phyloP scores from a whole-genome alignment of 2,113 vertebrate species.

The Pantherophis guttatus region DNA sequence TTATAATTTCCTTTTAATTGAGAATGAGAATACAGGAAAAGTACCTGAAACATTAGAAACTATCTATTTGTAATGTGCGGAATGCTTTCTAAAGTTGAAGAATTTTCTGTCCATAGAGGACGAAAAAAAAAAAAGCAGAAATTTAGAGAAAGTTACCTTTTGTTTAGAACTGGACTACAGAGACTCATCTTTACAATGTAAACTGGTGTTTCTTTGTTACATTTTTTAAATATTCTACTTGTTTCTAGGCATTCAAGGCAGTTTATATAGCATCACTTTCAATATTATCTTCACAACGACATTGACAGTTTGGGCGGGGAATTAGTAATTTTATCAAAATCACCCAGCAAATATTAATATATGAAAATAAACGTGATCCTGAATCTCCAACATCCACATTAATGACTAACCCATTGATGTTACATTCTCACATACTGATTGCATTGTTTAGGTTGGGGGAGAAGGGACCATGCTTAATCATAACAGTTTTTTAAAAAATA shows the following conservation, averaged over 20 bases:
- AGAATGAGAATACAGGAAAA: conserved; percentile 15
- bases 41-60: conserved; percentile 14
- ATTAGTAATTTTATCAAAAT: neutral
- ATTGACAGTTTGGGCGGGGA: neutral
- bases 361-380: neutral
- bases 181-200: neutral
- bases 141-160: neutral
- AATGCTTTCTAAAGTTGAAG: conserved; percentile 15
- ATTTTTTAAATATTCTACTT: neutral
- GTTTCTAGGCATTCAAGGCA: neutral
- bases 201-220: neutral
- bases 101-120: neutral
- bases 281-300: neutral
- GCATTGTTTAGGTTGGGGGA: neutral
- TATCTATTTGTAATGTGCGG: conserved; percentile 25
- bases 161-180: neutral
- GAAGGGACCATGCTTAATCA: neutral
- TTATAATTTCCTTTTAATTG: conserved; percentile 47
- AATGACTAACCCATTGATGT: neutral
- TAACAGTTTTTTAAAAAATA: neutral
- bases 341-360: neutral
- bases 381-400: neutral
- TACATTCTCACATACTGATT: neutral
- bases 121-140: neutral
- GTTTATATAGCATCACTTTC: neutral